phyloP scores from a whole-genome alignment of 2,888 invertebrate species.

The Mesorhabditis sp. region DNA sequence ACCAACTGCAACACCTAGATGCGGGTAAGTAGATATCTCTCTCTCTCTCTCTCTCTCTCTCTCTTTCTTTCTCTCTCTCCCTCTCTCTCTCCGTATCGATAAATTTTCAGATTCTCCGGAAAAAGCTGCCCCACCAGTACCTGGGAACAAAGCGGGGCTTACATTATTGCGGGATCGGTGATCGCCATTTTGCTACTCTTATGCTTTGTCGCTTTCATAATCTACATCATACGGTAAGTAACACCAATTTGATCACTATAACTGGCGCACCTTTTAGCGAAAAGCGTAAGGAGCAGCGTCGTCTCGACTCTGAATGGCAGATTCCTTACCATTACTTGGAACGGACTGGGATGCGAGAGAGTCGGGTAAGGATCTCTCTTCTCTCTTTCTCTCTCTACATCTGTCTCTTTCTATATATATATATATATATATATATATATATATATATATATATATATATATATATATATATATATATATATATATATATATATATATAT shows the following conservation, averaged over 20 bases:
- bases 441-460: too few relatives aligned
- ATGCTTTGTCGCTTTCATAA: background rate
- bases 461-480: too few relatives aligned
- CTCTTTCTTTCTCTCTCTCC: too few relatives aligned
- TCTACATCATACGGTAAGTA: background rate
- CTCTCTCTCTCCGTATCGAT: background rate
- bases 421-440: too few relatives aligned
- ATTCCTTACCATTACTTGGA: background rate
- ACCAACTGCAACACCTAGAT: background rate
- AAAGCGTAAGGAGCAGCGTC: background rate
- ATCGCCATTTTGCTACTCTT: background rate
- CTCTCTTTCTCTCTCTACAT: too few relatives aligned
- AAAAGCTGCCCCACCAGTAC: background rate
- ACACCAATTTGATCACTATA: too few relatives aligned
- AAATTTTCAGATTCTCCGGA: background rate
- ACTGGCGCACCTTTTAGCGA: background rate
- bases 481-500: too few relatives aligned
- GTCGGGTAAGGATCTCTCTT: background rate
- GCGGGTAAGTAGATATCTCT: background rate
- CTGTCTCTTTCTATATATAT: too few relatives aligned
- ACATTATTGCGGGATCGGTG: background rate
- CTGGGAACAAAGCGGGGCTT: background rate
- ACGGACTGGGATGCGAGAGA: background rate
- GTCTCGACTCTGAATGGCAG: background rate
- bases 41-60: too few relatives aligned